Conservation (phyloP, 2,113 vertebrate species). For the Crypturellus undulatus region DNA sequence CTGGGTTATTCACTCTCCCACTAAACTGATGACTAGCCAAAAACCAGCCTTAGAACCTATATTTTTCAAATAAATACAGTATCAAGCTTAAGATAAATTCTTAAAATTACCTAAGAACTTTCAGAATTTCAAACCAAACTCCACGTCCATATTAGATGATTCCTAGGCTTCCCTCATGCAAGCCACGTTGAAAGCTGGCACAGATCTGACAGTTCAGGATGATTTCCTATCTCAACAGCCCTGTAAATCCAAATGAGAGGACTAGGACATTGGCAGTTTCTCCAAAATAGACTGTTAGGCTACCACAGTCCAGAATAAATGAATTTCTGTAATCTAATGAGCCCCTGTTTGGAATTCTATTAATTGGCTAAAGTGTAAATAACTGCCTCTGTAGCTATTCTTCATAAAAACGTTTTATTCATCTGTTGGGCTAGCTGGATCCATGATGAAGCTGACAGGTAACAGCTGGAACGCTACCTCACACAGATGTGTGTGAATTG, state of each 20-base stretch:
- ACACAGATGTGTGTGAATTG: not conserved
- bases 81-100: not conserved
- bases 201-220: not conserved
- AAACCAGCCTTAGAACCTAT: not conserved
- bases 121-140: not conserved
- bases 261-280: not conserved
- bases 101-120: not conserved
- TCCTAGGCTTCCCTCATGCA: not conserved
- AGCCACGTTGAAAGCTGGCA: rapidly evolving
- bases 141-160: not conserved
- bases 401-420: not conserved
- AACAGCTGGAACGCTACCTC: not conserved
- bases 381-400: not conserved
- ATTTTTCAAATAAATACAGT: not conserved
- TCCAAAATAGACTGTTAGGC: not conserved
- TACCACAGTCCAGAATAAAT: not conserved
- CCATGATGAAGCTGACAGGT: not conserved
- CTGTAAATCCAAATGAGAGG: not conserved
- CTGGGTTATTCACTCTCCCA: not conserved
- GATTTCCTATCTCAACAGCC: not conserved
- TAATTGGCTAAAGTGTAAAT: constrained; percentile 1
- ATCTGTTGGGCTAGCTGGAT: rapidly evolving
- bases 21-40: not conserved
- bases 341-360: not conserved
- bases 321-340: not conserved